These are phyloP conservation scores for Columba janthina DNA, from an alignment of 2,113 vertebrate species.

Conservation along the genomic window DNA sequence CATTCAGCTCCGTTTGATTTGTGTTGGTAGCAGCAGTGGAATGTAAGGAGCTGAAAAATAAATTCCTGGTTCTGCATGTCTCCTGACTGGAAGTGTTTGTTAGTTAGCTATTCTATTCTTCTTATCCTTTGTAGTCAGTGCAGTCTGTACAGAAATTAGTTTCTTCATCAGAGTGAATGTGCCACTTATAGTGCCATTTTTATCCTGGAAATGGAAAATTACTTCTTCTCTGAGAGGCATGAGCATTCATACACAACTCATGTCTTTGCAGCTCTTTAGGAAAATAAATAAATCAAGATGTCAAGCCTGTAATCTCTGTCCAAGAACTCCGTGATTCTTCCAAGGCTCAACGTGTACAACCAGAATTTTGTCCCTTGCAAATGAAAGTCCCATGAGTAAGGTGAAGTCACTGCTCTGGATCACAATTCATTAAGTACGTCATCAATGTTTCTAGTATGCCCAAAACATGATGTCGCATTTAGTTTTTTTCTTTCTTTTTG, in stretches of 20 bases:
- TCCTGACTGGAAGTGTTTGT: neutral
- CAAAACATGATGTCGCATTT: neutral
- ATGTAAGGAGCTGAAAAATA: neutral
- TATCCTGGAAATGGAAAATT: conserved; percentile 9
- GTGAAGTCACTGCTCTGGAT: neutral
- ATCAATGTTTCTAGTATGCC: neutral
- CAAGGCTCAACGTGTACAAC: neutral
- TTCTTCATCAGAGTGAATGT: neutral
- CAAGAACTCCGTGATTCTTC: neutral
- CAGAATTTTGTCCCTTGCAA: neutral
- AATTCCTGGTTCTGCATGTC: neutral
- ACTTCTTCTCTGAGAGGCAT: neutral
- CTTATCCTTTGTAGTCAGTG: neutral
- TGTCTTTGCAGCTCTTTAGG: neutral
- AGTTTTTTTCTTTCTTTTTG: neutral
- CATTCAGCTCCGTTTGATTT: neutral
- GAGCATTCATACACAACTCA: neutral
- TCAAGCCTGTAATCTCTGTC: neutral
- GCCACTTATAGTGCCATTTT: neutral
- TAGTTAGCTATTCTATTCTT: neutral
- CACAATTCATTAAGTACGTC: neutral
- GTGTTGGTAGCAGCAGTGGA: neutral
- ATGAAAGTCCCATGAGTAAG: neutral
- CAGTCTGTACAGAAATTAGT: neutral
- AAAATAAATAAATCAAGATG: neutral